A percentile compares a stretch with the other conserved stretches of the same genome.
These are phyloP conservation scores for Brienomyrus brachyistius DNA, from an alignment of 2,113 vertebrate species.

Conservation along the genomic window DNA sequence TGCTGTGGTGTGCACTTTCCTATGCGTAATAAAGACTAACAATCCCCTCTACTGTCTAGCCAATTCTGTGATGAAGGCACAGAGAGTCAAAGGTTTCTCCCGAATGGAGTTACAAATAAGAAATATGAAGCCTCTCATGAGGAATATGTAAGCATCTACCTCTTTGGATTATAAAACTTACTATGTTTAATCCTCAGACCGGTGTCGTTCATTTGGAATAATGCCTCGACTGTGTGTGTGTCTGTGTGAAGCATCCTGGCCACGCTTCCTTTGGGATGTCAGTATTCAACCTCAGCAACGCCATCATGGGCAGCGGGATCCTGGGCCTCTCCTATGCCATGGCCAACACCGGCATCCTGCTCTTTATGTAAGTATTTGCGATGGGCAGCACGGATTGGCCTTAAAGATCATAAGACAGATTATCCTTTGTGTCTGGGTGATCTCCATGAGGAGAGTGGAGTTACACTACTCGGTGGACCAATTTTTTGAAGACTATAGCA, in stretches of 20 bases:
- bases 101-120: constrained; percentile 78
- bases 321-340: constrained; percentile 94
- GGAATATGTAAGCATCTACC: constrained; percentile 77
- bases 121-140: constrained; percentile 79
- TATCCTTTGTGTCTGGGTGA: neutral
- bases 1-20: too few relatives aligned
- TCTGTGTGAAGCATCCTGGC: constrained; percentile 70
- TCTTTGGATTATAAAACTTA: neutral
- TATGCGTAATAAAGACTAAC: neutral
- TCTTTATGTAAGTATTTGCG: constrained; percentile 87
- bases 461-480: neutral
- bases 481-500: neutral
- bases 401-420: neutral
- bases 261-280: constrained; percentile 90
- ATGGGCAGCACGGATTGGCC: neutral
- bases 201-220: neutral
- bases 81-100: constrained; percentile 86
- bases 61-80: constrained; percentile 71
- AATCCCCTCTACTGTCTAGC: constrained; percentile 46
- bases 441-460: neutral
- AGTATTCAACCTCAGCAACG: constrained; percentile 92
- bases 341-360: constrained; percentile 97
- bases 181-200: neutral
- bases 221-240: neutral
- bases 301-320: constrained; percentile 98